phyloP scores from a whole-genome alignment of 2,113 vertebrate species.

The Mirza zaza region DNA sequence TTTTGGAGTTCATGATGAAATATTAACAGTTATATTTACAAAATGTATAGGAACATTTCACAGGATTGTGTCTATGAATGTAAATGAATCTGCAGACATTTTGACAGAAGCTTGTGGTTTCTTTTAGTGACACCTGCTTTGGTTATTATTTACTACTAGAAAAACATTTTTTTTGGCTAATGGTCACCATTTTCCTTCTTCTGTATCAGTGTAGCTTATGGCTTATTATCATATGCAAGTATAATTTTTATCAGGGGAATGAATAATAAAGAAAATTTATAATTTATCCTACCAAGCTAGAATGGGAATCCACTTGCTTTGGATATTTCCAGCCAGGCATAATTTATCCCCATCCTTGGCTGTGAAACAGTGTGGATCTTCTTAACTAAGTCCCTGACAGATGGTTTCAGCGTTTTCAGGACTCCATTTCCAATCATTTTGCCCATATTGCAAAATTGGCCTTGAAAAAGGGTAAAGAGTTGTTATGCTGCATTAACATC shows the following conservation, averaged over 20 bases:
- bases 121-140: constrained; percentile 25
- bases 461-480: constrained; percentile 88
- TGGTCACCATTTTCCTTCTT: constrained; percentile 71
- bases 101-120: constrained; percentile 16
- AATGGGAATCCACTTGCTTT: constrained; percentile 82
- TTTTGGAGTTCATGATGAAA: constrained; percentile 75
- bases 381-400: constrained; percentile 88
- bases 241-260: constrained; percentile 80
- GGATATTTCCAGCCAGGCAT: constrained; percentile 84
- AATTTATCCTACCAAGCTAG: constrained; percentile 85
- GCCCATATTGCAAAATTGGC: constrained; percentile 89
- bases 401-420: constrained; percentile 88
- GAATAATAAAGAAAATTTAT: constrained; percentile 79
- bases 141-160: constrained; percentile 34
- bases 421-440: constrained; percentile 87
- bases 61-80: constrained; percentile 56
- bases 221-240: constrained; percentile 78
- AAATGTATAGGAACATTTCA: constrained; percentile 50
- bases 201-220: constrained; percentile 62
- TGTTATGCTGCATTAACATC: constrained; percentile 86
- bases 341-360: constrained; percentile 88
- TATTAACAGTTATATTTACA: constrained; percentile 70
- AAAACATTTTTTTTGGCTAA: neutral
- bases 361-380: constrained; percentile 86
- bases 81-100: constrained; percentile 48